These are phyloP conservation scores for Ictalurus punctatus DNA, from an alignment of 2,113 vertebrate genomes.

Conservation along the genomic window DNA sequence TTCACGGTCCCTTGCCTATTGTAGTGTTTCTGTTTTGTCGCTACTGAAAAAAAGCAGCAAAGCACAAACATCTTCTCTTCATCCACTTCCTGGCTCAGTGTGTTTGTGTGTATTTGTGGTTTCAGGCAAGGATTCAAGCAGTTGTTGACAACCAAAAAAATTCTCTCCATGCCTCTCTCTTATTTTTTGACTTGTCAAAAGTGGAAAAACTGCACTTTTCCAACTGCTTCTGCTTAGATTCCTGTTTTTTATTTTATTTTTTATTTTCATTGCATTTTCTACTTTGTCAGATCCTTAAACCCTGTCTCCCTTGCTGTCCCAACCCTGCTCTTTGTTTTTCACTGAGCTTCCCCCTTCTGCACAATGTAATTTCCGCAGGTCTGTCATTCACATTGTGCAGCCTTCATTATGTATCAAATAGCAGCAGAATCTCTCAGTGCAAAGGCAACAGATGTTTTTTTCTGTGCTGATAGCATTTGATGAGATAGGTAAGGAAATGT, in stretches of 20 bases:
- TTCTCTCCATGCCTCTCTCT: background rate
- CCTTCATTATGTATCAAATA: slow-evolving; percentile 1
- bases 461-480: slow-evolving; percentile 2
- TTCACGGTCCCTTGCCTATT: slow-evolving; percentile 1
- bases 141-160: slow-evolving; percentile 18
- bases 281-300: background rate
- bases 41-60: slow-evolving; percentile 23
- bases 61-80: slow-evolving; percentile 47
- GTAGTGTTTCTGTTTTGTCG: slow-evolving; percentile 31
- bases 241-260: background rate
- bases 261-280: background rate
- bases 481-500: background rate
- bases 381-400: slow-evolving; percentile 23
- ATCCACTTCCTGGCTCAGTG: slow-evolving; percentile 41
- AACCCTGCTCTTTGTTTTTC: background rate
- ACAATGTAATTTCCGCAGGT: slow-evolving; percentile 22
- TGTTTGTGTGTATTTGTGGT: slow-evolving; percentile 22
- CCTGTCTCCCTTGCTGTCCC: background rate
- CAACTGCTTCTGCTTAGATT: background rate
- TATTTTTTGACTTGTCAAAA: background rate
- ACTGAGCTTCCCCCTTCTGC: background rate
- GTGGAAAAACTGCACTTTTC: background rate
- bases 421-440: background rate
- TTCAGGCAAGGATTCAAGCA: slow-evolving; percentile 28
- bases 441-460: slow-evolving; percentile 9